A percentile compares a stretch with the other conserved stretches of the same genome.
Evolutionary conservation across 2,888 invertebrate genomes (phyloP).

Genomic region (Protonemura montana): DNA sequence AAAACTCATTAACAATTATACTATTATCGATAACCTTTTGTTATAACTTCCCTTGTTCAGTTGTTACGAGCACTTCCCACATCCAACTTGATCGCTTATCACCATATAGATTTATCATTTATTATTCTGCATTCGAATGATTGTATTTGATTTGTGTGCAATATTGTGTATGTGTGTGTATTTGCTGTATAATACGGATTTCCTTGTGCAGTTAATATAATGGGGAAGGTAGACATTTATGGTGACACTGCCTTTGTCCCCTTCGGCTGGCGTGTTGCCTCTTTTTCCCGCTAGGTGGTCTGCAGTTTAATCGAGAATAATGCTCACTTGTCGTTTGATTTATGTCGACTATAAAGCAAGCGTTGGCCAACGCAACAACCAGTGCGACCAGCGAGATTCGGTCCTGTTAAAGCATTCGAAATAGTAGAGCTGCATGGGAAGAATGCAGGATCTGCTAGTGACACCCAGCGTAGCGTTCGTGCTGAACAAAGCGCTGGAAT

Average conservation of each 20-base stretch:
- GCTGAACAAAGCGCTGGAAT: neutral
- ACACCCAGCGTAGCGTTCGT: neutral
- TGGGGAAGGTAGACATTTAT: constrained; percentile 29
- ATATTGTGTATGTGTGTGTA: constrained; percentile 26
- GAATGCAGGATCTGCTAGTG: neutral
- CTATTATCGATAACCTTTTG: neutral
- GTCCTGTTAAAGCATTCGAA: neutral
- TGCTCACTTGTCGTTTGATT: constrained; percentile 34
- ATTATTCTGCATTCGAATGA: constrained; percentile 14
- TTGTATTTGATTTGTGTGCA: constrained; percentile 17
- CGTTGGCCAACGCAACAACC: neutral
- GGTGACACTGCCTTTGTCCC: constrained; percentile 33
- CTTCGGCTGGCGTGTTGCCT: constrained; percentile 22
- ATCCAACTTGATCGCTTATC: neutral
- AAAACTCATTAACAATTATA: neutral
- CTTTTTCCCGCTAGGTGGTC: constrained; percentile 35
- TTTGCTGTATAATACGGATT: constrained; percentile 18
- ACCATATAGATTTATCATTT: constrained; percentile 4
- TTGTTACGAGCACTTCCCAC: neutral
- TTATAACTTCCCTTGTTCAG: neutral
- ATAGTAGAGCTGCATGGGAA: neutral
- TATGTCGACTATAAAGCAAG: constrained; percentile 9
- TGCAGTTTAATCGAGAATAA: constrained; percentile 36
- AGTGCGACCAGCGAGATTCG: neutral
- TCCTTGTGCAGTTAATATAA: constrained; percentile 16